phyloP scores from a whole-genome alignment of 2,113 vertebrate species.

The Capra hircus region DNA sequence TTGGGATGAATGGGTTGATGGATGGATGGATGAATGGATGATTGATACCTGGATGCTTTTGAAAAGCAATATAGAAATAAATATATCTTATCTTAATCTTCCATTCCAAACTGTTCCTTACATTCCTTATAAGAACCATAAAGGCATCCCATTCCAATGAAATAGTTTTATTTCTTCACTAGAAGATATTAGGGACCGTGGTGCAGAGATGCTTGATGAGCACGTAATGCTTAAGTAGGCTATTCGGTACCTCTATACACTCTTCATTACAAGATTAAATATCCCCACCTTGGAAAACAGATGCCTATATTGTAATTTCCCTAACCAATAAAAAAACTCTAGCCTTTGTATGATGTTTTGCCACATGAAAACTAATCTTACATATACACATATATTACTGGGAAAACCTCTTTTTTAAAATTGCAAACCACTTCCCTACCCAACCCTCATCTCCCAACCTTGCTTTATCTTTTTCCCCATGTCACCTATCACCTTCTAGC shows the following conservation, averaged over 20 bases:
- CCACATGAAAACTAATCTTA: not conserved
- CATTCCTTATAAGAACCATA: not conserved
- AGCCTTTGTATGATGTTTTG: not conserved
- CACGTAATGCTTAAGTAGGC: not conserved
- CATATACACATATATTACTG: not conserved
- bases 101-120: not conserved
- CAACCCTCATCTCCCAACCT: not conserved
- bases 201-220: not conserved
- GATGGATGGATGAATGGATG: not conserved
- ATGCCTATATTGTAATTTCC: not conserved
- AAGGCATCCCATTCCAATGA: not conserved
- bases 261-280: not conserved
- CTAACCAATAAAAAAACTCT: not conserved
- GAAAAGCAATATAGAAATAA: not conserved
- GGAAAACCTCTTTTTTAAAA: not conserved
- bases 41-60: not conserved
- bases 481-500: not conserved
- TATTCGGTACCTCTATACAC: not conserved
- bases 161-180: not conserved
- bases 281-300: not conserved
- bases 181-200: not conserved
- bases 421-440: not conserved
- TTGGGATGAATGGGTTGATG: not conserved
- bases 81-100: not conserved
- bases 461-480: not conserved